Evolutionary conservation across 2,797 vertebrate species (phyloP).

Genomic region (Micrastur ruficollis): DNA sequence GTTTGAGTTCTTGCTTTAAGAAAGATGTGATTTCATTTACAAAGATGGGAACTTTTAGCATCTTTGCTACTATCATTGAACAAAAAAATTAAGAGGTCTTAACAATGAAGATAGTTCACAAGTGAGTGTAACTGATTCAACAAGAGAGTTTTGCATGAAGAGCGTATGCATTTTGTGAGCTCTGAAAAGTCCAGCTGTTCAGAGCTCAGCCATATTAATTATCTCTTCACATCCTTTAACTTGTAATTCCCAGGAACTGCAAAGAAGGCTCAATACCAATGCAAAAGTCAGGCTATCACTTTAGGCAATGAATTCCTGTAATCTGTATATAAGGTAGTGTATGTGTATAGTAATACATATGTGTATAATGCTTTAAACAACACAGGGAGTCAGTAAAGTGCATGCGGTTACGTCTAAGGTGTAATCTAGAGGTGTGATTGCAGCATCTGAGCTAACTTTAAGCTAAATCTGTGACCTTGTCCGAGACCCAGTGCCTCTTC

Average conservation of each 20-base stretch:
- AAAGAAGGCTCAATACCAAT: not conserved
- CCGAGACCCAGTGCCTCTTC: not conserved
- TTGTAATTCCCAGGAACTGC: not conserved
- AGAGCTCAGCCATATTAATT: not conserved
- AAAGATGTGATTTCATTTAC: not conserved
- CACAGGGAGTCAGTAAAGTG: not conserved
- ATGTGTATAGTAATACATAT: not conserved
- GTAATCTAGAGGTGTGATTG: not conserved
- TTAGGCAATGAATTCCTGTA: not conserved
- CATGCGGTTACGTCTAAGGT: not conserved
- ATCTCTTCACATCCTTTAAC: not conserved
- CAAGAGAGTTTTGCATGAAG: not conserved
- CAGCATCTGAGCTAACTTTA: not conserved
- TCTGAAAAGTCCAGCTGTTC: not conserved
- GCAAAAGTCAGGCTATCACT: not conserved
- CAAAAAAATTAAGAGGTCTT: not conserved
- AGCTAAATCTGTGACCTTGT: not conserved
- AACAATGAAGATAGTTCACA: not conserved
- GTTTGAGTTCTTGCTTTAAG: not conserved
- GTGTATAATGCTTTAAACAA: not conserved
- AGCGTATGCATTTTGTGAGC: not conserved
- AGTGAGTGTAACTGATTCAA: not conserved
- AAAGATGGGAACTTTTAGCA: not conserved
- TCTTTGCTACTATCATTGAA: not conserved
- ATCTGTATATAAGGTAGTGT: not conserved